phyloP scores from a whole-genome alignment of 2,888 invertebrate genomes.

The Cataglyphis altisquamis region DNA sequence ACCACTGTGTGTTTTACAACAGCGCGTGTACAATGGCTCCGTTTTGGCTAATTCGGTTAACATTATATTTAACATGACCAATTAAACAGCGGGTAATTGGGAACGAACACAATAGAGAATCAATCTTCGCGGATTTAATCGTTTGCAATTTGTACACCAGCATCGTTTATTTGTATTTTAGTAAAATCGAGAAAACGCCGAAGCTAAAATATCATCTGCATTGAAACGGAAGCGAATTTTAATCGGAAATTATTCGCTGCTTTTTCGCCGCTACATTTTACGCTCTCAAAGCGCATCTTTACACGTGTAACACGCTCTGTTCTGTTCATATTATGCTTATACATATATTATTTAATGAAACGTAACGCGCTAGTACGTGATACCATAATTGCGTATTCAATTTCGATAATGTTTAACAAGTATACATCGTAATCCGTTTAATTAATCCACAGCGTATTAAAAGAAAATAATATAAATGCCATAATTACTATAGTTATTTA shows the following conservation, averaged over 20 bases:
- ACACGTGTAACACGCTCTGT: background rate
- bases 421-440: slow-evolving; percentile 28
- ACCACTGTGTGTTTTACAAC: slow-evolving; percentile 26
- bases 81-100: slow-evolving; percentile 42
- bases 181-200: background rate
- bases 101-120: slow-evolving; percentile 16
- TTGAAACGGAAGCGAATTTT: slow-evolving; percentile 18
- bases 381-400: slow-evolving; percentile 15
- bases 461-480: slow-evolving; percentile 1
- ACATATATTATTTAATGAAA: slow-evolving; percentile 32
- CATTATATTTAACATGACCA: slow-evolving; percentile 36
- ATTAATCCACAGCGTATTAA: slow-evolving; percentile 22
- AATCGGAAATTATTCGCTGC: slow-evolving; percentile 10
- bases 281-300: background rate
- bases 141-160: slow-evolving; percentile 21
- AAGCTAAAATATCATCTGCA: slow-evolving; percentile 17
- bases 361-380: background rate
- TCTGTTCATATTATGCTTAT: background rate
- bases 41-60: slow-evolving; percentile 44
- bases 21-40: background rate
- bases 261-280: background rate
- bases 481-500: slow-evolving; percentile 7
- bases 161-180: slow-evolving; percentile 31
- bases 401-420: slow-evolving; percentile 38
- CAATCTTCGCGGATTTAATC: slow-evolving; percentile 42